Conservation (phyloP, 2,888 invertebrate species). For the Xanthia icteritia region DNA sequence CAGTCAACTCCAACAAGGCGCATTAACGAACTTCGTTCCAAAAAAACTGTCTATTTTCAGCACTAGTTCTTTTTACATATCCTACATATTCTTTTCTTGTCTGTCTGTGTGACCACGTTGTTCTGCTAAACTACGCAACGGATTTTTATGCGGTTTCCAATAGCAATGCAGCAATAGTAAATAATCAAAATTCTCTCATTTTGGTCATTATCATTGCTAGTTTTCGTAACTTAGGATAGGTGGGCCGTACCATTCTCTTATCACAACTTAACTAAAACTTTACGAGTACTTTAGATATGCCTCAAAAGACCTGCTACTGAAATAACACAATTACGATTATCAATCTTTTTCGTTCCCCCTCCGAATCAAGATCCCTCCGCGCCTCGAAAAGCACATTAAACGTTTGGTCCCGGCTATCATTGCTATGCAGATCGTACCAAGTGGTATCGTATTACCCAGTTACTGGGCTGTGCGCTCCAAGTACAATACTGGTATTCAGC, state of each 20-base stretch:
- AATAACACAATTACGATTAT: background rate
- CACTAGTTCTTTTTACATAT: background rate
- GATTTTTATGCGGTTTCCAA: background rate
- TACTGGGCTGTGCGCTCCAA: background rate
- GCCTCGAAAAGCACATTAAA: background rate
- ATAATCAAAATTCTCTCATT: background rate
- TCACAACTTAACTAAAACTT: background rate
- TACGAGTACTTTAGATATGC: background rate
- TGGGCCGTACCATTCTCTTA: background rate
- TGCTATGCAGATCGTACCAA: background rate
- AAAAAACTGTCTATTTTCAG: background rate
- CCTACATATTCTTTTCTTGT: background rate
- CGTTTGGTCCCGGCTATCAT: background rate
- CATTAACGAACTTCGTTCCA: too few species aligned
- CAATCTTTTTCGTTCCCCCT: background rate
- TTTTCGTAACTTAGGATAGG: background rate
- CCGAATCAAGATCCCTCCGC: too few species aligned
- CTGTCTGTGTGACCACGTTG: background rate
- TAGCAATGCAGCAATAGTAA: too few species aligned
- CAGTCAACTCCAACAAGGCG: too few species aligned
- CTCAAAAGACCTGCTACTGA: background rate
- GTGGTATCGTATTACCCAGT: too few species aligned
- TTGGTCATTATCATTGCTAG: background rate
- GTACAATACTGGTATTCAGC: background rate
- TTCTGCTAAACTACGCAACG: background rate